A percentile compares a stretch with the other conserved stretches of the same genome.
phyloP scores from a whole-genome alignment of 1,140 invertebrate species.

The Dinothrombium tinctorium region DNA sequence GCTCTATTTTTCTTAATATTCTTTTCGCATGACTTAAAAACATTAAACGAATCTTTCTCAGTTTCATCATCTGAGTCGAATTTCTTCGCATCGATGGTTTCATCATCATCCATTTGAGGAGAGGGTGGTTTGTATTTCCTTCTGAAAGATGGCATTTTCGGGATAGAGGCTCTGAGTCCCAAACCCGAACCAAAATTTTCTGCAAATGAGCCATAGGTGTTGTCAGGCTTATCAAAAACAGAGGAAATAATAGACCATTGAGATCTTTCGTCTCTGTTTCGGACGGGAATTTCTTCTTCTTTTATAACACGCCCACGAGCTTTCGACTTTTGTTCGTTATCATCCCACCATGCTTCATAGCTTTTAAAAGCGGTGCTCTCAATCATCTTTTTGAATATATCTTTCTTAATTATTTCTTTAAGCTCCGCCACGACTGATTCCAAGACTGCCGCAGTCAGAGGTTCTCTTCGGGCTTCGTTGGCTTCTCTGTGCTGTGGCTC shows the following conservation, averaged over 20 bases:
- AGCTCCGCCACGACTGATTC: slow-evolving; percentile 57
- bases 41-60: no score
- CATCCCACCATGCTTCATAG: slow-evolving; percentile 27
- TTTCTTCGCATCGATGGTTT: slow-evolving; percentile 10
- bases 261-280: not conserved
- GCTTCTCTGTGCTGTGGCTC: not conserved
- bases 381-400: slow-evolving; percentile 88
- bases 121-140: slow-evolving; percentile 9
- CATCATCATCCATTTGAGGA: slow-evolving; percentile 5
- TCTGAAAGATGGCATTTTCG: slow-evolving; percentile 83
- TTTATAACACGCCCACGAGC: not conserved
- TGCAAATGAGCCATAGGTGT: not conserved
- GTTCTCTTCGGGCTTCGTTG: not conserved
- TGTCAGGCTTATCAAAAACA: not conserved
- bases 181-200: slow-evolving; percentile 36
- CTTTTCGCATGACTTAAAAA: slow-evolving; percentile 11
- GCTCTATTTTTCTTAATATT: slow-evolving; percentile 4
- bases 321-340: slow-evolving; percentile 16
- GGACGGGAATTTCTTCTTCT: not conserved
- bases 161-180: slow-evolving; percentile 71
- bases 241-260: not conserved
- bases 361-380: slow-evolving; percentile 72
- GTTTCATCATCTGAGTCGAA: slow-evolving; percentile 14
- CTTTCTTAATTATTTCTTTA: slow-evolving; percentile 68
- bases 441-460: slow-evolving; percentile 30